Conservation (phyloP, 2,113 vertebrate species). For the Thamnophis sirtalis region DNA sequence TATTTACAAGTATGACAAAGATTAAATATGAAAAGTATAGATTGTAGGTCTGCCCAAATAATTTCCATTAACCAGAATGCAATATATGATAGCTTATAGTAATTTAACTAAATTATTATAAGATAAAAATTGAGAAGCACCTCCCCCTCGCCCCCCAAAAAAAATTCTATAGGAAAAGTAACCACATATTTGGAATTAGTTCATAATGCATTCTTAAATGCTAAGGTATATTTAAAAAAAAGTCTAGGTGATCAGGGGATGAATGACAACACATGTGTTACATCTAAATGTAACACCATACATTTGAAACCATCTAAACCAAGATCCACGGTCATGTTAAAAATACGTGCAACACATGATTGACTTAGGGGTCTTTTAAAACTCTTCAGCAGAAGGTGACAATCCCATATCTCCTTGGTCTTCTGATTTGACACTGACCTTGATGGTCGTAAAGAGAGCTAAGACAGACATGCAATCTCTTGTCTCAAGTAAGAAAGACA, state of each 20-base stretch:
- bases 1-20: neutral
- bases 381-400: constrained; percentile 10
- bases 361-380: constrained; percentile 11
- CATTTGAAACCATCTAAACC: neutral
- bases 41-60: neutral
- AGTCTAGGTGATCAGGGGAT: neutral
- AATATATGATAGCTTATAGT: neutral
- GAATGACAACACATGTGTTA: neutral
- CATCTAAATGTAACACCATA: neutral
- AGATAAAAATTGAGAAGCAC: neutral
- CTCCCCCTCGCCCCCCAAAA: too few species aligned
- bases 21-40: neutral
- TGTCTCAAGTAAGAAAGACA: constrained; percentile 28
- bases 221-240: neutral
- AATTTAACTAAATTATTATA: neutral
- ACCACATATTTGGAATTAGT: neutral
- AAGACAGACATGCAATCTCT: neutral
- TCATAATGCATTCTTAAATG: neutral
- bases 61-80: neutral
- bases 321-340: neutral
- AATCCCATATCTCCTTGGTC: neutral
- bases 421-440: constrained; percentile 10
- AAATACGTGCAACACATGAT: constrained; percentile 10
- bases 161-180: neutral
- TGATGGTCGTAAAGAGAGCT: constrained; percentile 1